Conservation (phyloP, 2,113 vertebrate genomes). For the Sminthopsis crassicaudata region DNA sequence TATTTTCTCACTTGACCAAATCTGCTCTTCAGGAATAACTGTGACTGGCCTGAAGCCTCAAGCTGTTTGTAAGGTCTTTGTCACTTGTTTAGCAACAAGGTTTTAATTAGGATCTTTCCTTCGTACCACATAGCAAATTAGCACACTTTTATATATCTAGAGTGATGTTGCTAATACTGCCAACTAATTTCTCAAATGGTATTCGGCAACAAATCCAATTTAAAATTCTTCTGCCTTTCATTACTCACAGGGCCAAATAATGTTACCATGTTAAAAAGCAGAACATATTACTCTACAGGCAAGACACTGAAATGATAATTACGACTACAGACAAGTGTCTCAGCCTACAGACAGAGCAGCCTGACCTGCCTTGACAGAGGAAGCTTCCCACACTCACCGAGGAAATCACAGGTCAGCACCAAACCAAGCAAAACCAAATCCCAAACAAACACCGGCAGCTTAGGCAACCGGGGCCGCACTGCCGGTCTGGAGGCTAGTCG, state of each 20-base stretch:
- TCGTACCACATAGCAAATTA: constrained; percentile 63
- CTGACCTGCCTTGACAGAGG: background rate
- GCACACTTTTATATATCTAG: constrained; percentile 56
- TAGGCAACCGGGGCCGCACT: too few species aligned
- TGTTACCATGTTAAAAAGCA: constrained; percentile 45
- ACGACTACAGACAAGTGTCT: constrained; percentile 9
- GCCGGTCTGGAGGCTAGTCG: background rate
- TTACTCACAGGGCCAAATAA: constrained; percentile 19
- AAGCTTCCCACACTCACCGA: background rate
- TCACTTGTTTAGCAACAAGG: constrained; percentile 80
- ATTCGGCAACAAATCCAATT: constrained; percentile 74
- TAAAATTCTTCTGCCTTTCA: constrained; percentile 66
- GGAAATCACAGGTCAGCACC: background rate
- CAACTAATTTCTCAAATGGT: constrained; percentile 70
- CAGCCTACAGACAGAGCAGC: background rate
- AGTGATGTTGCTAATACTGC: constrained; percentile 68
- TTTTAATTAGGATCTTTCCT: constrained; percentile 82
- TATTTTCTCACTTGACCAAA: constrained; percentile 73
- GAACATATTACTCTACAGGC: background rate
- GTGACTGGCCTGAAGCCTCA: constrained; percentile 72
- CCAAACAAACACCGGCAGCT: background rate
- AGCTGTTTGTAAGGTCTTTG: constrained; percentile 78
- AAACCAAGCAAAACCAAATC: background rate
- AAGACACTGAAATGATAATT: constrained; percentile 34
- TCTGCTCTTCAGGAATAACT: constrained; percentile 62